A percentile compares a stretch with the other conserved stretches of the same genome.
phyloP scores from a whole-genome alignment of 2,113 vertebrate genomes.

The Ictalurus punctatus region DNA sequence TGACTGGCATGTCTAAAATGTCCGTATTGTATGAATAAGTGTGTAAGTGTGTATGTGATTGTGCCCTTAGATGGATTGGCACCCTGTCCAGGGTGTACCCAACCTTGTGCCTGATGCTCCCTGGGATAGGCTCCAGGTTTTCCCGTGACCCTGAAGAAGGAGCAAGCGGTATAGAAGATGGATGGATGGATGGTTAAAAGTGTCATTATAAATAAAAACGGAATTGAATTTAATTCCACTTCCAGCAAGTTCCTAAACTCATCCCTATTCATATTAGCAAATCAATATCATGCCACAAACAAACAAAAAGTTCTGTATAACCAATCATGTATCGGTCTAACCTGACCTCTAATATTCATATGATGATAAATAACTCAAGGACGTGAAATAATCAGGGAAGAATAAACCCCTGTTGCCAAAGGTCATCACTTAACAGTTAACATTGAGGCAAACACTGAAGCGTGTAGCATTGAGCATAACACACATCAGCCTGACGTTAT shows the following conservation, averaged over 20 bases:
- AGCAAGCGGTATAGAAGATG: too few relatives aligned
- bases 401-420: not conserved
- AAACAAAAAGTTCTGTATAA: not conserved
- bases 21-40: too few relatives aligned
- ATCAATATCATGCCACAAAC: not conserved
- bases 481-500: not conserved
- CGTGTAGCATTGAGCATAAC: not conserved
- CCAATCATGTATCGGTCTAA: not conserved
- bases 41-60: too few relatives aligned
- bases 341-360: not conserved
- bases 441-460: not conserved
- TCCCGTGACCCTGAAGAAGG: too few relatives aligned
- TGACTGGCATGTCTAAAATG: too few relatives aligned
- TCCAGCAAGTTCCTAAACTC: not conserved
- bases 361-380: not conserved
- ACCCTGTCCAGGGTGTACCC: too few relatives aligned
- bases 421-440: not conserved
- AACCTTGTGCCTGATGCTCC: too few relatives aligned
- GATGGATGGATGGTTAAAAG: too few relatives aligned
- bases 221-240: too few relatives aligned
- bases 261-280: not conserved
- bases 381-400: not conserved
- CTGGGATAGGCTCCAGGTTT: too few relatives aligned
- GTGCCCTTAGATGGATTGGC: too few relatives aligned
- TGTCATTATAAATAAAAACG: too few relatives aligned